Conservation (phyloP, 37 sponge, comb jelly and placozoan genomes). For the Dysidea cf. avara region DNA sequence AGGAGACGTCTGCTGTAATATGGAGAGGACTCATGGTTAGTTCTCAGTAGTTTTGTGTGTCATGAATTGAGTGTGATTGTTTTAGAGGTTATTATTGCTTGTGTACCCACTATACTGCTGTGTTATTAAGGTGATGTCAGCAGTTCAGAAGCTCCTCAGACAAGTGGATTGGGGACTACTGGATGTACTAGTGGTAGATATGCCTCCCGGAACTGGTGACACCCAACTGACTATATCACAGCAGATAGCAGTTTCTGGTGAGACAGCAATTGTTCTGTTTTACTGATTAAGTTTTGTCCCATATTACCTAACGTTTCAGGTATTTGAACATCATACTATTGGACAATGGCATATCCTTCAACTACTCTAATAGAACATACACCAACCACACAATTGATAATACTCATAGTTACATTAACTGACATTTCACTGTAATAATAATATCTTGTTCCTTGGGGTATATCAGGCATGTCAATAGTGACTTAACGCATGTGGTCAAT, state of each 20-base stretch:
- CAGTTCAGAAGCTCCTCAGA: conserved; percentile 84
- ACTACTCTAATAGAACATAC: too few relatives aligned
- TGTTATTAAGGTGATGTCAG: conserved; percentile 90
- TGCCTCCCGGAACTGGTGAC: conserved; percentile 99
- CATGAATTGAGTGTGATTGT: background rate
- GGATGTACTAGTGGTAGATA: conserved; percentile 93
- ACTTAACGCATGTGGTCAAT: too few relatives aligned
- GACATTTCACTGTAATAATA: too few relatives aligned
- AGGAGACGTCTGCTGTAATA: conserved; percentile 86
- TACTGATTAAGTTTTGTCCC: too few relatives aligned
- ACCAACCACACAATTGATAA: too few relatives aligned
- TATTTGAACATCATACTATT: too few relatives aligned
- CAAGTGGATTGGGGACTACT: conserved; percentile 88
- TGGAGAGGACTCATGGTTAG: conserved; percentile 98
- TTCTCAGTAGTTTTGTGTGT: background rate
- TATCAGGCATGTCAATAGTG: too few relatives aligned
- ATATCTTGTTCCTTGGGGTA: too few relatives aligned
- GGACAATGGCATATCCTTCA: too few relatives aligned
- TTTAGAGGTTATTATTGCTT: background rate
- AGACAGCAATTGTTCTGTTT: too few relatives aligned
- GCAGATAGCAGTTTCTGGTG: conserved; percentile 73
- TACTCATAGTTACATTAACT: too few relatives aligned
- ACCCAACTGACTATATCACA: conserved; percentile 93
- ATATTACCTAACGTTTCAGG: too few relatives aligned
- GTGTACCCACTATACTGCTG: background rate